Evolutionary conservation across 2,113 vertebrate species (phyloP), one percentile per base, ranked within the genome.

Genomic region (Elephantulus edwardii): DNA sequence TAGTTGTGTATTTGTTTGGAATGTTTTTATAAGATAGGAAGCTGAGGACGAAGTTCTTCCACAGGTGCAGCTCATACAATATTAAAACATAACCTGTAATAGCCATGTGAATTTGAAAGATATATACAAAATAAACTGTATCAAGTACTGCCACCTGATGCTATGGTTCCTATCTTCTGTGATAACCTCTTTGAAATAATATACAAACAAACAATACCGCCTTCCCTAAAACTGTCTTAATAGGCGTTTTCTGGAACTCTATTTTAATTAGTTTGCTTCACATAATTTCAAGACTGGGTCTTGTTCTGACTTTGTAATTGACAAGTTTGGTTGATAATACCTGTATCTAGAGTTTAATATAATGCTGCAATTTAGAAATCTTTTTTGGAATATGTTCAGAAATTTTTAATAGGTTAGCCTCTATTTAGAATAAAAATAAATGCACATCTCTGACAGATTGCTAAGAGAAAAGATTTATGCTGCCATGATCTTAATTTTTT

Each of bases 21-120:
- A 89, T 92, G n/a, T 94, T 97, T 96, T 93, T 83, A 93, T 89
- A 95, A 92, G 95, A 94, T 83, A 91, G 92, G 95, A 96, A 89
- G 33, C 46, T 88, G 28, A 82, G 92, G 78, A 71, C 84, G 87
- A 58, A 46, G 88, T 82, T 96, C 84, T 93, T 94, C 90, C 92
- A 93, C 72, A 92, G 75, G 87, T 76, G 86, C 88, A 93, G 84
- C 88, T 97, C 80, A 92, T 46, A 40, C 93, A 94, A 50, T 88
- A 95, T 92, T 89, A 82, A 96, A 78, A 77, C 58, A 79, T 75
- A 93, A 42, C 80, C 83, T 94, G 87, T 96, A 96, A 92, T 89
- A 96, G 89, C 93, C 87, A 91, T 88, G 83, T 9, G 54, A 46
- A 6, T 93, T 96, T 95, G 96, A 92, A 94, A 97, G 91, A 93